A percentile compares a stretch with the other conserved stretches of the same genome.
Evolutionary conservation across 2,888 invertebrate species (phyloP).

Genomic region (Oxystoma pomonae): DNA sequence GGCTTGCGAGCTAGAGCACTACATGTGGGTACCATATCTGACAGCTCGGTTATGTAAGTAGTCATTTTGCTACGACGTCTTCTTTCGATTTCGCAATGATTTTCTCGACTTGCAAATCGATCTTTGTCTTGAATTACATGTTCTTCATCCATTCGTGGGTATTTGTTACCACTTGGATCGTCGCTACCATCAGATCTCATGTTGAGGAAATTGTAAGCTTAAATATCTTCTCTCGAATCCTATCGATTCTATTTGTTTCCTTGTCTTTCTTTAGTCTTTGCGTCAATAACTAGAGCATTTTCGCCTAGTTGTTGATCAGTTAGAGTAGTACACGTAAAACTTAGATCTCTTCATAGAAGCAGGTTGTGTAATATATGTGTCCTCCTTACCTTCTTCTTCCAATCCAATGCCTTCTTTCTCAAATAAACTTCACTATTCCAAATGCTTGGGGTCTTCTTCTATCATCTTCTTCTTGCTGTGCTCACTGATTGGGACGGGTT

Average conservation of each 20-base stretch:
- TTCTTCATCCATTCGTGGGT: not conserved
- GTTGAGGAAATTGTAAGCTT: not conserved
- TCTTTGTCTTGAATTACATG: not conserved
- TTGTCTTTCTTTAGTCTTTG: no score
- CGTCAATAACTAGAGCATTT: no score
- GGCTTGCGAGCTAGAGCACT: constrained; percentile 96
- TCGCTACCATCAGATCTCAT: not conserved
- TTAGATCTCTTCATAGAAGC: no score
- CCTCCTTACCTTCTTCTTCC: no score
- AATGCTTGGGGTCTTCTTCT: not conserved
- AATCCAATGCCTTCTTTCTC: no score
- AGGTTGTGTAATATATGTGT: no score
- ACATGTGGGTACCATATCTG: constrained; percentile 99
- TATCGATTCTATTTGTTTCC: no score
- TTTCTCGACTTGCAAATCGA: not conserved
- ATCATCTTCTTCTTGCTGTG: not conserved
- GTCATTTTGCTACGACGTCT: not conserved
- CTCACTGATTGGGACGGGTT: not conserved
- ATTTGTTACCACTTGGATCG: not conserved
- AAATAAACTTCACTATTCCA: no score
- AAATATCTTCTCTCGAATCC: no score
- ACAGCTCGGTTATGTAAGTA: constrained; percentile 82
- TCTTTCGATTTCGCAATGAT: not conserved
- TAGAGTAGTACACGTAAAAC: no score
- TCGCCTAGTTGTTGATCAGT: no score